Evolutionary conservation across 2,113 vertebrate species (phyloP).

Genomic region (Bos indicus): DNA sequence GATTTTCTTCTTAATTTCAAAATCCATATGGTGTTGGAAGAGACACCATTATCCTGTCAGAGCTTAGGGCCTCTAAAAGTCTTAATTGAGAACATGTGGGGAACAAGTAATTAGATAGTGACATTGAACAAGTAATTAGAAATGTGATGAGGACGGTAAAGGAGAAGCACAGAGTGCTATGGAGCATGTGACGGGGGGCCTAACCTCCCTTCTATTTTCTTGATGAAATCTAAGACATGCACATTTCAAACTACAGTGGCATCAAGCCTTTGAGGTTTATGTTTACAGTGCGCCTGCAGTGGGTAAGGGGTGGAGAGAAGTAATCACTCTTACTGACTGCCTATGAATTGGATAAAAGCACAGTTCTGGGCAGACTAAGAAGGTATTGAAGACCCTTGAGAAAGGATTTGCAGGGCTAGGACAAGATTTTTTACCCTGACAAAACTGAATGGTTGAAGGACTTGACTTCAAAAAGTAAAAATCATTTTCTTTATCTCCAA

Average conservation of each 20-base stretch:
- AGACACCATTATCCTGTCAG: constrained; percentile 69
- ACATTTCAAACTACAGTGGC: neutral
- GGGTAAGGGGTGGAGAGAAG: no score
- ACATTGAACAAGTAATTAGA: constrained; percentile 69
- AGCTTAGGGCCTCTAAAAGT: constrained; percentile 64
- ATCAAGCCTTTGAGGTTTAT: neutral
- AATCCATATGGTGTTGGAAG: constrained; percentile 60
- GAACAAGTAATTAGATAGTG: constrained; percentile 67
- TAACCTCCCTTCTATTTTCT: neutral
- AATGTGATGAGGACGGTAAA: constrained; percentile 53
- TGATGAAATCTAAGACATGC: neutral
- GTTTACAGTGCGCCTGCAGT: neutral
- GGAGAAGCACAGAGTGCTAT: neutral
- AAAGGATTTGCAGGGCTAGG: neutral
- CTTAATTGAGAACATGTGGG: constrained; percentile 69
- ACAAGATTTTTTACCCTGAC: neutral
- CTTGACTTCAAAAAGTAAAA: constrained; percentile 9
- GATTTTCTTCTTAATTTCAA: constrained; percentile 27
- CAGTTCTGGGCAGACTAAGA: neutral
- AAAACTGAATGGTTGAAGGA: neutral
- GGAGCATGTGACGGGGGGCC: constrained; percentile 38
- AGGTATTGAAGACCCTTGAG: neutral
- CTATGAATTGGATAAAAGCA: neutral
- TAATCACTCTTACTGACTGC: neutral
- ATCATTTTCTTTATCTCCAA: neutral